phyloP scores from a whole-genome alignment of 2,888 invertebrate genomes.

The Sphecodes monilicornis region DNA sequence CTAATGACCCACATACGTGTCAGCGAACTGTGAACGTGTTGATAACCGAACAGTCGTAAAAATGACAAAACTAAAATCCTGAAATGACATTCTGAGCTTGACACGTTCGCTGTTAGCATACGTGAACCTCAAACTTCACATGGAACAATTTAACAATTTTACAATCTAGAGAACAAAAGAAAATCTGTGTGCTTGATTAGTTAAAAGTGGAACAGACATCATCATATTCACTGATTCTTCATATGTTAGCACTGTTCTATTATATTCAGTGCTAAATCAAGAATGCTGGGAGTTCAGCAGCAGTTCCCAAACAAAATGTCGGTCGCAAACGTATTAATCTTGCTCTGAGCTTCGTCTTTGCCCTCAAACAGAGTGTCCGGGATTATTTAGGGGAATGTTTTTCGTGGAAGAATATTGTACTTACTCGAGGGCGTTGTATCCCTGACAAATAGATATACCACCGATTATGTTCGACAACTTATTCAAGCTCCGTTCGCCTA shows the following conservation, averaged over 20 bases:
- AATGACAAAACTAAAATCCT: not conserved
- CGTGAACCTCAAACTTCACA: not conserved
- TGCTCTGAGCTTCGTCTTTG: not conserved
- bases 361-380: not conserved
- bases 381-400: not conserved
- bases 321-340: not conserved
- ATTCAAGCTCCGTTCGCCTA: conserved; percentile 90
- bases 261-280: not conserved
- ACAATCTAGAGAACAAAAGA: not conserved
- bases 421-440: conserved; percentile 96
- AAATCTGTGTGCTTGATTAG: not conserved
- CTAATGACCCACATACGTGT: not conserved
- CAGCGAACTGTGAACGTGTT: not conserved
- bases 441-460: conserved; percentile 97
- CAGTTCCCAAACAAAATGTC: not conserved
- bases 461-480: conserved; percentile 91
- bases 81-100: not conserved
- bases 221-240: not conserved
- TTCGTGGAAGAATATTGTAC: conserved; percentile 79
- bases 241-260: not conserved
- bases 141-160: not conserved
- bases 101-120: not conserved
- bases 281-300: not conserved
- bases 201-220: not conserved
- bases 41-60: not conserved